phyloP scores from a whole-genome alignment of 2,113 vertebrate species.

The Dinomys branickii region DNA sequence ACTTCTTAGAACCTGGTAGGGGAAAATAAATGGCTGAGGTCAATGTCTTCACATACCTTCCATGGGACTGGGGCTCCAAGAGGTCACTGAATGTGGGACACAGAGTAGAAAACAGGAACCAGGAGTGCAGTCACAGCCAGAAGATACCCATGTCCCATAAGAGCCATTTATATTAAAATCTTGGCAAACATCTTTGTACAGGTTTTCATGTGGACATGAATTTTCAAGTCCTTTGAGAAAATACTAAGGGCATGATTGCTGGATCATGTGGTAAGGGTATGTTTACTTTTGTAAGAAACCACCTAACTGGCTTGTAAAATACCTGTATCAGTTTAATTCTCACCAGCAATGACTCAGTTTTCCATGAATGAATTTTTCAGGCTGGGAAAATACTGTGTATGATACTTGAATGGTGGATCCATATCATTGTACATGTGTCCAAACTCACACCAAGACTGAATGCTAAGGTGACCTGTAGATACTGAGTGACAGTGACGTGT shows the following conservation, averaged over 20 bases:
- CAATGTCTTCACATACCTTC: neutral
- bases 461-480: neutral
- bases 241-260: neutral
- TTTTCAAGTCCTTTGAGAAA: neutral
- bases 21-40: slow-evolving; percentile 27
- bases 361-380: neutral
- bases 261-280: neutral
- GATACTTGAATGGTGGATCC: neutral
- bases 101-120: neutral
- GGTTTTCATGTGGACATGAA: neutral
- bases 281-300: neutral
- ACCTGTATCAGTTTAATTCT: neutral
- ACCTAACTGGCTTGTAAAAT: neutral
- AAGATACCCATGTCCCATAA: neutral
- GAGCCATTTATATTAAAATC: neutral
- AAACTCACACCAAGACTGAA: neutral
- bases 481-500: no score
- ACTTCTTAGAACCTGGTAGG: slow-evolving; percentile 4
- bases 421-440: neutral
- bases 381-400: neutral
- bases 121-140: neutral
- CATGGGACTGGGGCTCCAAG: neutral
- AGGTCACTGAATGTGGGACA: neutral
- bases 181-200: neutral
- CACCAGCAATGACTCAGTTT: neutral